Conservation (phyloP, 2,888 invertebrate genomes). For the Troglohyphantes excavatus region DNA sequence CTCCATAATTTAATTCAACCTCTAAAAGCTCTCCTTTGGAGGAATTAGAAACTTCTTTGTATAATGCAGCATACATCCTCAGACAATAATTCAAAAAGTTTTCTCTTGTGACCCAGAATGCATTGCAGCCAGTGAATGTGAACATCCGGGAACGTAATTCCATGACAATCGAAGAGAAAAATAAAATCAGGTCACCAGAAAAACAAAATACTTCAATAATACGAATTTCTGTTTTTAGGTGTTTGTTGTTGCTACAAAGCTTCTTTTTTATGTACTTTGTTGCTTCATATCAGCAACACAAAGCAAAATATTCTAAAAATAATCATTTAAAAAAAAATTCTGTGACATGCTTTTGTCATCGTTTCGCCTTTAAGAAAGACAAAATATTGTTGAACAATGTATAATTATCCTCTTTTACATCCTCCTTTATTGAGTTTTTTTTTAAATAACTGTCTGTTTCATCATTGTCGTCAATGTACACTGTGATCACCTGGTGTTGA, state of each 20-base stretch:
- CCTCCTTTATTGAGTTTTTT: too few species aligned
- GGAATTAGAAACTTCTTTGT: conserved; percentile 19
- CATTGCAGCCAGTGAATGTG: conserved; percentile 56
- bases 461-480: too few species aligned
- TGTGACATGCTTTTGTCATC: too few species aligned
- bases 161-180: conserved; percentile 60
- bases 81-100: conserved; percentile 51
- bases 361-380: too few species aligned
- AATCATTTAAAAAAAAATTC: too few species aligned
- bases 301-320: too few species aligned
- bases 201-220: conserved; percentile 21
- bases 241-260: conserved; percentile 38
- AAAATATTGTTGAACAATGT: too few species aligned
- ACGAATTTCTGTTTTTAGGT: conserved; percentile 24
- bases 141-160: conserved; percentile 68
- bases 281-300: too few species aligned
- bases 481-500: too few species aligned
- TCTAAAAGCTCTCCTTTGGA: background rate
- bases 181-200: conserved; percentile 69
- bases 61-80: conserved; percentile 18
- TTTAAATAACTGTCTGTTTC: too few species aligned
- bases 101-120: conserved; percentile 74
- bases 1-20: too few species aligned
- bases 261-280: background rate
- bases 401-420: too few species aligned